Percentiles rank a stretch among this genome's conserved stretches.
Conservation (phyloP, 2,888 invertebrate species). For the Dusona sp. region DNA sequence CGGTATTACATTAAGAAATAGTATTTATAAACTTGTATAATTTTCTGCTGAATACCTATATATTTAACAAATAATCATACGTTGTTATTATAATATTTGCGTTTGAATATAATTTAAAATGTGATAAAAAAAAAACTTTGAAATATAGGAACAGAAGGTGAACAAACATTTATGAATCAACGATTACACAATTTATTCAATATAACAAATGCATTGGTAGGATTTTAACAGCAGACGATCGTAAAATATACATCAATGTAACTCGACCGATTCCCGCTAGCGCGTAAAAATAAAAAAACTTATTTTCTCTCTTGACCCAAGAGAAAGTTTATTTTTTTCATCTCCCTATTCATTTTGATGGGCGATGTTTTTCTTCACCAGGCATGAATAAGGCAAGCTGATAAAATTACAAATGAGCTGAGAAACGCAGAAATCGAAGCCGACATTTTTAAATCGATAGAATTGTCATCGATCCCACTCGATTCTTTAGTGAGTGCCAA, state of each 20-base stretch:
- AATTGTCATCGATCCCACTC: constrained; percentile 79
- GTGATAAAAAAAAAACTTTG: background rate
- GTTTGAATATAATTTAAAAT: background rate
- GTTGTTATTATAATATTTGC: background rate
- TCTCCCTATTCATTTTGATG: background rate
- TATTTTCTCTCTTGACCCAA: background rate
- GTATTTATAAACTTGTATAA: background rate
- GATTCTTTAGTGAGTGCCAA: constrained; percentile 87
- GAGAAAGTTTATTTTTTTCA: background rate
- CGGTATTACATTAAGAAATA: background rate
- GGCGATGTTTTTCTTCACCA: constrained; percentile 5
- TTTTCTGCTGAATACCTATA: background rate
- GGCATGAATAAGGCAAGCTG: background rate
- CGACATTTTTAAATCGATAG: constrained; percentile 15
- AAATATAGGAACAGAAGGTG: background rate
- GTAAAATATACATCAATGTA: constrained; percentile 25
- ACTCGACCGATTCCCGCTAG: constrained; percentile 5
- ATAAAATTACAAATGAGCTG: constrained; percentile 27
- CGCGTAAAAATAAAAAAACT: background rate
- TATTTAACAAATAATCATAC: background rate
- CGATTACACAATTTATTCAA: constrained; percentile 25
- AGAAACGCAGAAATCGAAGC: constrained; percentile 16
- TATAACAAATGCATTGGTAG: constrained; percentile 8
- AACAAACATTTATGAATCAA: background rate
- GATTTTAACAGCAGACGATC: background rate